Evolutionary conservation across 2,797 vertebrate genomes (phyloP), one percentile per base, ranked within the genome.

Genomic region (Petrocephalus schoutedeni): DNA sequence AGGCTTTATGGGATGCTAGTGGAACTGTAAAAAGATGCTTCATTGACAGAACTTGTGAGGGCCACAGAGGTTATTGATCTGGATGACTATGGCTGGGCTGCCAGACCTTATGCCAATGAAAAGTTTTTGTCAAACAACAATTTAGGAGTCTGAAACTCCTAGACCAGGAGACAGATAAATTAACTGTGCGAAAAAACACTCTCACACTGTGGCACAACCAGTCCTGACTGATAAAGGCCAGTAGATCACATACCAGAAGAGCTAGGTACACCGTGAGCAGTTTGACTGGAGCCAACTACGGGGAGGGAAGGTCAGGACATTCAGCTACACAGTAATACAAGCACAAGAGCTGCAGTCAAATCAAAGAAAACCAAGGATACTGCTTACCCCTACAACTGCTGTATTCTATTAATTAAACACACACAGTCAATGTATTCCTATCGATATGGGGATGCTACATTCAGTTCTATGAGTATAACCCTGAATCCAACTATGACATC

Each of bases 171-270:
- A 45, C n/a, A 71, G 57, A 77, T 57, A 54, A 74, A 41, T 49
- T 14, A 87, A 32, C 23, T 51, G 49, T 59, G 16, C 36, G 3
- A 16, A 14, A 84, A 67, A 71, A 61, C 45, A 36, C 56, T 85
- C 9, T 7, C 83, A 74, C n/a, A 83, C 23, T 74, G 61, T 51
- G 32, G 41, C 82, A 74, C 36, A 49, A 36, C 32, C 84, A 64
- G 80, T 19, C 16, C 56, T 49, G 59, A 45, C 71, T 87, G 56
- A 83, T 32, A 57, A 36, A 88, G 85, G 21, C 23, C 41, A 87
- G 21, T 16, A 19, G 45, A 67, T 85, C 77, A 74, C 32, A 77
- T 32, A 41, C 49, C 61, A 54, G 49, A 12, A 56, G 71, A 45
- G 45, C 21, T 28, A 58, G 64, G 53, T n/a, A 56, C 67, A 45